phyloP scores from a whole-genome alignment of 2,113 vertebrate genomes.

The Melierax canorus region DNA sequence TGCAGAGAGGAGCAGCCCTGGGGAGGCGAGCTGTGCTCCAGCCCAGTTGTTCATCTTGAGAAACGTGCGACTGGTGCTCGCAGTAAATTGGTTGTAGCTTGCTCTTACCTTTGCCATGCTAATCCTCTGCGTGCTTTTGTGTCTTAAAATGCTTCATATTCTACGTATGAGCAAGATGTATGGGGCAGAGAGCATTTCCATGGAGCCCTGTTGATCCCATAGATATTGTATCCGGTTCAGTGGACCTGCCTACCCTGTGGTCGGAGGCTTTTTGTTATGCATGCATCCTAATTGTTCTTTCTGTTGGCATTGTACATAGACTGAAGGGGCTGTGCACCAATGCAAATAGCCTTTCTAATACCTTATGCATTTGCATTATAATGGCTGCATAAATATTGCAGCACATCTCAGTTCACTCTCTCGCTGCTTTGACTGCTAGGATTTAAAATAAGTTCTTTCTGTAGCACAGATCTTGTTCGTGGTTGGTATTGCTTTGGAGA shows the following conservation, averaged over 20 bases:
- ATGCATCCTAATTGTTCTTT: not conserved
- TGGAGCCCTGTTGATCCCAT: not conserved
- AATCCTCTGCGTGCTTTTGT: not conserved
- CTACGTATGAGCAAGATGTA: not conserved
- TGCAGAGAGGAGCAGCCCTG: not conserved
- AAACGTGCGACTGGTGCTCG: accelerated
- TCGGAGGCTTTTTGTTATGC: constrained; percentile 30
- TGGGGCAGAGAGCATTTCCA: not conserved
- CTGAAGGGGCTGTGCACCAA: not conserved
- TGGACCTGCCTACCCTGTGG: not conserved
- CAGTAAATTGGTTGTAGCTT: not conserved
- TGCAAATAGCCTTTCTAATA: constrained; percentile 38
- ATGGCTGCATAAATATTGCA: constrained; percentile 47
- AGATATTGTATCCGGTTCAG: not conserved
- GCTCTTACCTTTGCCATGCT: not conserved
- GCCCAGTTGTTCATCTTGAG: not conserved
- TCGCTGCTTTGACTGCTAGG: not conserved
- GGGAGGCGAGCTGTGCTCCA: not conserved
- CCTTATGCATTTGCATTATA: constrained; percentile 18
- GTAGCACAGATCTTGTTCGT: not conserved
- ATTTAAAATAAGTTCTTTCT: constrained; percentile 12
- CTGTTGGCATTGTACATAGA: not conserved
- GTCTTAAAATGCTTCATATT: not conserved
- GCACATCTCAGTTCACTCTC: not conserved
- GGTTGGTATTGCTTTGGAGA: not conserved